Evolutionary conservation across 2,113 vertebrate species (phyloP), one percentile per base, ranked within the genome.

Genomic region (Rhinogobius similis): DNA sequence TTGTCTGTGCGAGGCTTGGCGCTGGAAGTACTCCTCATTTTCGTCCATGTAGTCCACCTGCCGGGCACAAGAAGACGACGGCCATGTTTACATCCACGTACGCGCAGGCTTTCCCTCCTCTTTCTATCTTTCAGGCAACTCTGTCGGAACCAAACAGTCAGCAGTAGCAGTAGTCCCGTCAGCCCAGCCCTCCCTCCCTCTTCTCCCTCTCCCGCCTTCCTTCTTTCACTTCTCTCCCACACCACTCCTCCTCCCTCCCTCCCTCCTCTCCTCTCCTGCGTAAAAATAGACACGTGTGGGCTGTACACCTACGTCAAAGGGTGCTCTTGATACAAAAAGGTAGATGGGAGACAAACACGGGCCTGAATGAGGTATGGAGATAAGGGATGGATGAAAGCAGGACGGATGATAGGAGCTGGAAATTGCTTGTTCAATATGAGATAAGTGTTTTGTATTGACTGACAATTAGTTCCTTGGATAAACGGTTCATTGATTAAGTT

Each of bases 11-110:
- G 98, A 98, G 56, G 97, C 98, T 92, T 99, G 98, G 12, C 96
- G 93, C 84, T 99, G 98, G 76, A 99, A 99, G 92, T 97, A 99
- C 79, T 99, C 98, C 92, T 99, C 98, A 97, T 97, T 98, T 94
- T 99, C 97, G 93, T 99, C 97, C 96, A 99, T 98, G 90, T 98
- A 99, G 95, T 99, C 98, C 89, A 99, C 97, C 98, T 99, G 86
- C 38, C 89, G 46, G 76, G 0, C 75, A 81, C 1, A 67, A 78
- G 62, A 64, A 77, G 71, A 9, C 6, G 46, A 80, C 81, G 63
- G 67, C 71, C 56, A 77, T 71, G n/a, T 24, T 55, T 48, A 16
- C 79, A 73, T 82, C 79, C 77, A 77, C 73, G 73, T 7, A 20
- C 75, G 77, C 72, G 14, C 75, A 8, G 27, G 55, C 55, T 58